Base-by-base conservation (phyloP, 2,113 vertebrate genomes). In the Pithys albifrons region DNA sequence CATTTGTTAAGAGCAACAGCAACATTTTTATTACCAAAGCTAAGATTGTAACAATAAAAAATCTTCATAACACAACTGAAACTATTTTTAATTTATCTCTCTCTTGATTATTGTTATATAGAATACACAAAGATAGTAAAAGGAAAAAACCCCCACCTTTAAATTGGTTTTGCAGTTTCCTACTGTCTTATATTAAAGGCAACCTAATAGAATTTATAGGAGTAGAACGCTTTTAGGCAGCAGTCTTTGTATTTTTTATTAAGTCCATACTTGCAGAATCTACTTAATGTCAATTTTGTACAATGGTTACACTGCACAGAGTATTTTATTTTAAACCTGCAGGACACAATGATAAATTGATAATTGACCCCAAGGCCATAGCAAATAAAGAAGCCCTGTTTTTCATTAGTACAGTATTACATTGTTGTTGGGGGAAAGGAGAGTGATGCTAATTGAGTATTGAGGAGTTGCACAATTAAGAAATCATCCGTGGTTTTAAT, bases 301-400 rank as follows among this genome's bases (percentile, higher is more conserved):
- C 97, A 97, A 97, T 97, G 96, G 96, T 97, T 98, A 97, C 96
- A 96, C 95, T 98, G 93, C 95, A 96, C 96, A 96, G 97, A 96
- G 88, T 97, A 97, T 97, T 98, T 98, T 97, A 97, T 98, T 98
- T 97, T 97, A 98, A 97, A 98, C 97, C 97, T 98, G 91, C 94
- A 97, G 96, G 98, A 97, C 98, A 98, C 95, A 97, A 98, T 98
- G 98, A 99, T 98, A 98, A 98, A 99, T 99, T 98, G 98, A 98
- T 98, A 98, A 98, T 98, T 98, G 98, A 98, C 98, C 98, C 82
- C 91, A 97, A 98, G 98, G 98, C 98, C 98, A 98, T 92, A 97
- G 97, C 96, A 98, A 98, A 99, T 98, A 98, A 98, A 98, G 97
- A 97, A 97, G 97, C 70, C 96, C 97, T 98, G 98, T 97, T 98